Evolutionary conservation across 2,113 vertebrate species (phyloP), one percentile per base, ranked within the genome.

Genomic region (Sardina pilchardus): DNA sequence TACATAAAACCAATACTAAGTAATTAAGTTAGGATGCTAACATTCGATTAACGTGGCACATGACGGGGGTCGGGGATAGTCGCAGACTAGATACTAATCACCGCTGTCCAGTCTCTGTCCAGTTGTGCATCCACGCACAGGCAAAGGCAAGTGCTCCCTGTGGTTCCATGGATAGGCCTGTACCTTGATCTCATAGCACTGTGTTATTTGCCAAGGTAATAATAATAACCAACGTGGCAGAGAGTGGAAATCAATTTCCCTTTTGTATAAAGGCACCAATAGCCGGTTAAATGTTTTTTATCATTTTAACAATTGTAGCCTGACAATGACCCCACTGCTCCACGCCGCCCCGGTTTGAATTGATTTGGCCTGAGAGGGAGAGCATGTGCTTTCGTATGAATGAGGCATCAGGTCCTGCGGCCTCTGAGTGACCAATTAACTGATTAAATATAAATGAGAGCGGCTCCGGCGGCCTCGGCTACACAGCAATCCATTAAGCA

Each of bases 401-500:
- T 81, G 78, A 85, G n/a, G 44, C 59, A 59, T 82, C 10, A 85
- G 42, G 75, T 84, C 81, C 84, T 81, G 24, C 34, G 84, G 17
- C 8, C 24, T 85, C 85, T 88, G 71, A 85, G 82, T 84, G 85
- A 44, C 43, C 67, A 83, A 86, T 86, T 83, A 84, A 82, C 81
- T 83, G 82, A 87, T 87, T 48, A 87, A 86, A 89, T 83, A 87
- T 82, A 87, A 81, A 85, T 84, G 87, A 75, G 3, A n/a, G 1
- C 7, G 10, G 82, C 75, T 75, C 81, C 24, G 24, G 24, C 43
- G 63, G 39, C 36, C 50, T 17, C 34, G 19, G 56, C 59, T n/a
- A 88, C 84, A 36, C 48, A 34, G 47, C 81, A 42, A 83, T 82
- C 53, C 75, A 86, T 83, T 86, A 85, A 81, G 75, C 5, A 21